Conservation (phyloP, 2,797 vertebrate genomes). For the Loriculus beryllinus region DNA sequence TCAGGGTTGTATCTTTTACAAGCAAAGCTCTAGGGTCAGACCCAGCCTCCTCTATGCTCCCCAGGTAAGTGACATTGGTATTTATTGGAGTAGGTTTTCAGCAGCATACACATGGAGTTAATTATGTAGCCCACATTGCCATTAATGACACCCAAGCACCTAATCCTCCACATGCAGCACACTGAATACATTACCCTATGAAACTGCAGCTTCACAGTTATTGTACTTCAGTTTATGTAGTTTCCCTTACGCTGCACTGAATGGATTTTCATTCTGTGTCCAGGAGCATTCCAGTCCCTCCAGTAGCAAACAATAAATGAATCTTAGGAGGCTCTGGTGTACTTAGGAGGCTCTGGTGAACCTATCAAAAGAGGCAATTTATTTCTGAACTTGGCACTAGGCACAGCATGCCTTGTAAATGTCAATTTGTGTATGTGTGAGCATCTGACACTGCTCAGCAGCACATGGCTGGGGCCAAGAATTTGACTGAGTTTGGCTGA, state of each 20-base stretch:
- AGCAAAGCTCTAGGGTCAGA: not conserved
- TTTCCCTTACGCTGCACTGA: not conserved
- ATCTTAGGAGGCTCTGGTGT: conserved; percentile 43
- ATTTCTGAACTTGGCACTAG: conserved; percentile 58
- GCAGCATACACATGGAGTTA: not conserved
- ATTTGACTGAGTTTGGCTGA: conserved; percentile 58
- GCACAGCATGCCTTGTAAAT: conserved; percentile 63
- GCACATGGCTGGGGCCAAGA: conserved; percentile 60
- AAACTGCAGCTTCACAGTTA: conserved; percentile 1
- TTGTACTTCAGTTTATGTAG: not conserved
- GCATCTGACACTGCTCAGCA: conserved; percentile 65
- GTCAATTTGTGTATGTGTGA: conserved; percentile 54
- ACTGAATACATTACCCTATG: not conserved
- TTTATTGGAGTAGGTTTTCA: conserved; percentile 14
- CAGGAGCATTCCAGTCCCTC: conserved; percentile 23
- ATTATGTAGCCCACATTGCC: not conserved
- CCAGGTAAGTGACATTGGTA: not conserved
- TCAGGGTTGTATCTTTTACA: not conserved
- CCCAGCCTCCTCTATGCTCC: not conserved
- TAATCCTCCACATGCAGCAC: not conserved
- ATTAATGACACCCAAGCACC: not conserved
- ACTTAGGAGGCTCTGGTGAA: conserved; percentile 34
- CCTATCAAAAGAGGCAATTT: conserved; percentile 39
- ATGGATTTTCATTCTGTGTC: conserved; percentile 29
- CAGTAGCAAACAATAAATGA: conserved; percentile 63